These are phyloP conservation scores for Aethina tumida DNA, from an alignment of 1,140 invertebrate genomes.

Conservation along the genomic window DNA sequence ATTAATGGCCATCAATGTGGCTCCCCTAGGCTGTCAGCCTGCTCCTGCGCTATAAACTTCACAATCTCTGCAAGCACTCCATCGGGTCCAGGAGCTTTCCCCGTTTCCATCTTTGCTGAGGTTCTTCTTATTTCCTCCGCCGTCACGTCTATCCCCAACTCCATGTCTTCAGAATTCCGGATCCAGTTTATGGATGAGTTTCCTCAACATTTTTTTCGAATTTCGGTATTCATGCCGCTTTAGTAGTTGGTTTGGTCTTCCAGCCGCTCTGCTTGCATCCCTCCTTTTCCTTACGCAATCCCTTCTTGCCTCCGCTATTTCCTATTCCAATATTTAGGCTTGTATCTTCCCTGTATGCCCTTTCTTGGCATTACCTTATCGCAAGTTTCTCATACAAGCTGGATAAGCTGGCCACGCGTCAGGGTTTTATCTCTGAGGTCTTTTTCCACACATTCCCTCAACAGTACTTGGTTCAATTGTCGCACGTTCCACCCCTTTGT, in stretches of 20 bases:
- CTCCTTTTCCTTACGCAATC: conserved; percentile 1
- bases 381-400: too few relatives aligned
- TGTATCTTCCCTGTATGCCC: too few relatives aligned
- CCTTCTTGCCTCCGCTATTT: conserved; percentile 1
- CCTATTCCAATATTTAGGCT: conserved; percentile 5
- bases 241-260: conserved; percentile 5
- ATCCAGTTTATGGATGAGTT: conserved; percentile 7
- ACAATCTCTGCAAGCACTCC: neutral
- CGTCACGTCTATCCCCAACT: neutral
- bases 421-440: too few relatives aligned
- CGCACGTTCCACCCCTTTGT: too few relatives aligned
- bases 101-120: neutral
- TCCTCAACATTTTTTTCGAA: neutral
- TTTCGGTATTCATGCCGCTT: conserved; percentile 1
- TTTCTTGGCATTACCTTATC: too few relatives aligned
- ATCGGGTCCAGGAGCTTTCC: neutral
- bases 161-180: conserved; percentile 11
- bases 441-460: too few relatives aligned
- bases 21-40: neutral
- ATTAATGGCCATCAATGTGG: neutral
- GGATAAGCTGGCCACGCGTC: too few relatives aligned
- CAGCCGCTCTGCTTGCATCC: neutral
- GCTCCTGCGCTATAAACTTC: neutral
- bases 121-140: neutral
- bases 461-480: too few relatives aligned